Evolutionary conservation across 1,140 invertebrate genomes (phyloP), one percentile per base, ranked within the genome.

Genomic region (Helicorthomorpha holstii): DNA sequence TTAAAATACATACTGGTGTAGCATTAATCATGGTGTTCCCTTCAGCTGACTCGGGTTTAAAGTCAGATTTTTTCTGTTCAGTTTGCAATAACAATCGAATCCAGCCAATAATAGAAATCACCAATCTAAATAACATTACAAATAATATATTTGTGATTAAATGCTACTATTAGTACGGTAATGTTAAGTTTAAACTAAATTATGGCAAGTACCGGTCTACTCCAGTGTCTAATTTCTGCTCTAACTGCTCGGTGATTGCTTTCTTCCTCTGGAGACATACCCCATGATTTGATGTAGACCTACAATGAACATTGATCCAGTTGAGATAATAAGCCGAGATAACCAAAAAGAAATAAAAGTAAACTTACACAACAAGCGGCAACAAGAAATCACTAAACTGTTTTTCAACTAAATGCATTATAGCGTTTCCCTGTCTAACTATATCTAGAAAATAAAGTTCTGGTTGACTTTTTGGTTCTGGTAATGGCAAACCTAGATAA

Each of bases 11-110:
- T 62, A 73, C 72, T 21, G 64, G 45, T 24, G 66, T 66, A 16
- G 59, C 57, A 34, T 58, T 61, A 16, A 34, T 16, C 7, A 7
- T 34, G 7, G 58, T 63, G 56, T 69, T 52, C 2, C 52, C 67
- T 54, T 70, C 68, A 74, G 82, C 67, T 7, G 29, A 34, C 51
- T 98, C 94, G 0, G 92, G 90, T 63, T 88, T 94, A 60, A 94
- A 98, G 66, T 98, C 94, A 1, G 81, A 84, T 65, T 95, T 95
- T 64, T 89, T 90, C 69, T 98, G 94, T 65, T 98, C 92, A 2
- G 76, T 81, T 66, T 90, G 82, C 1, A 98, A 72, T 61, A 93
- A 83, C 46, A 88, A 73, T 69, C 85, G 86, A 0, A 95, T 82
- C 85, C 91, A 98, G 21, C 83, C 83, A 52, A 88, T 79, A 23